Evolutionary conservation across 2,113 vertebrate species (phyloP).

Genomic region (Thalassoma bifasciatum): DNA sequence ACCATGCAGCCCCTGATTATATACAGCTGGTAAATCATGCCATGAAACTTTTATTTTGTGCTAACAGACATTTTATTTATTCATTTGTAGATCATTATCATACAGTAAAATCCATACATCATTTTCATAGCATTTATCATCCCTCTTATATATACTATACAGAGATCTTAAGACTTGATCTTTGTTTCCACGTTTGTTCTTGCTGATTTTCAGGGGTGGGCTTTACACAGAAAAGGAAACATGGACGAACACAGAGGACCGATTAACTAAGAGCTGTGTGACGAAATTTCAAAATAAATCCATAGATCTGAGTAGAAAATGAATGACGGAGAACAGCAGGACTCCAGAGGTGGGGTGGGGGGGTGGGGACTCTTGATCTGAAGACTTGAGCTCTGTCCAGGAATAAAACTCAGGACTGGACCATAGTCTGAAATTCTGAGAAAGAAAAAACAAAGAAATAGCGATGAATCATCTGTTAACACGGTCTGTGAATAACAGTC

Average conservation of each 20-base stretch:
- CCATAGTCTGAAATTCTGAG: slow-evolving; percentile 93
- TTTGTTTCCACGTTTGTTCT: slow-evolving; percentile 72
- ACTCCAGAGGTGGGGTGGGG: slow-evolving; percentile 27
- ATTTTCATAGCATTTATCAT: background rate
- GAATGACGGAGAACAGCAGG: slow-evolving; percentile 34
- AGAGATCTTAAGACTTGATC: background rate
- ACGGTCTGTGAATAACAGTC: background rate
- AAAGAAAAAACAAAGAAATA: background rate
- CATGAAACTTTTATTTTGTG: background rate
- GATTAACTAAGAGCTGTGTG: slow-evolving; percentile 43
- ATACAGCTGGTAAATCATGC: background rate
- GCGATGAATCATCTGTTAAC: background rate
- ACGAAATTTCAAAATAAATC: slow-evolving; percentile 18
- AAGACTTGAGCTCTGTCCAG: slow-evolving; percentile 4
- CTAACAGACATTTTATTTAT: background rate
- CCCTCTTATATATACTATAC: background rate
- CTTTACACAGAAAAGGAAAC: slow-evolving; percentile 45
- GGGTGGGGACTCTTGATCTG: slow-evolving; percentile 23
- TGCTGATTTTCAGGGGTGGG: slow-evolving; percentile 49
- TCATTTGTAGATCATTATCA: background rate
- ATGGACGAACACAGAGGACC: slow-evolving; percentile 40
- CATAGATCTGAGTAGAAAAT: slow-evolving; percentile 35
- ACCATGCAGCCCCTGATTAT: too few relatives aligned
- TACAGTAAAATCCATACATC: background rate
- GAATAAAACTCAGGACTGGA: slow-evolving; percentile 86